Evolutionary conservation across 2,888 invertebrate species (phyloP).

Genomic region (Drosophila atroscutellata): DNA sequence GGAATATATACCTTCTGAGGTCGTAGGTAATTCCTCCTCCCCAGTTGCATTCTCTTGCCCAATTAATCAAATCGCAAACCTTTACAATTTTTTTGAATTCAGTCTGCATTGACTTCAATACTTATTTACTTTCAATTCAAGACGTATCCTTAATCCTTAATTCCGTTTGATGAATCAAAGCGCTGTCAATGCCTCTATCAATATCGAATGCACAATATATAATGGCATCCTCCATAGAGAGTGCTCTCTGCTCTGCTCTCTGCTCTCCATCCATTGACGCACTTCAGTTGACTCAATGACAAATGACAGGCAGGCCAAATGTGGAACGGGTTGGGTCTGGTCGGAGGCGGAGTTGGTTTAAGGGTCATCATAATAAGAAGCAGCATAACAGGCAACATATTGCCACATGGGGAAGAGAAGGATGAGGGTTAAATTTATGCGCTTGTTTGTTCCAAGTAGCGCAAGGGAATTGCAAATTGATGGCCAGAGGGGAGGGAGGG

Average conservation of each 20-base stretch:
- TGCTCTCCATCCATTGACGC: conserved; percentile 40
- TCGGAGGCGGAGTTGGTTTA: not conserved
- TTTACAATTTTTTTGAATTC: not conserved
- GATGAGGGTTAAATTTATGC: conserved; percentile 63
- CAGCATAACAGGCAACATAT: conserved; percentile 62
- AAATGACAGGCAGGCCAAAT: conserved; percentile 46
- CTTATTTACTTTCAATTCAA: not conserved
- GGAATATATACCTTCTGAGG: not conserved
- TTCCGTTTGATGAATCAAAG: conserved; percentile 38
- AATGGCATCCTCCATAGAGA: conserved; percentile 14
- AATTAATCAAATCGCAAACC: not conserved
- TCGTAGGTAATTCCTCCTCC: not conserved
- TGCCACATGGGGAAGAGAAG: conserved; percentile 8
- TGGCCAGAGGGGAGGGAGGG: not conserved
- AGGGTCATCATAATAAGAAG: conserved; percentile 38
- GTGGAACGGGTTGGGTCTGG: not conserved
- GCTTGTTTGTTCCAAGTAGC: conserved; percentile 67
- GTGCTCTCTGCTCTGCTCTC: not conserved
- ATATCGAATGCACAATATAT: conserved; percentile 6
- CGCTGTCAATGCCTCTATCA: conserved; percentile 27
- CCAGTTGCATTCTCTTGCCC: not conserved
- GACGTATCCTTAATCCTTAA: conserved; percentile 10
- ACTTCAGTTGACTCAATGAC: conserved; percentile 58
- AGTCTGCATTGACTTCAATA: not conserved
- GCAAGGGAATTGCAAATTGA: conserved; percentile 36